These are phyloP conservation scores for Scaptomyza reducta DNA, from an alignment of 2,888 invertebrate genomes.

Conservation along the genomic window DNA sequence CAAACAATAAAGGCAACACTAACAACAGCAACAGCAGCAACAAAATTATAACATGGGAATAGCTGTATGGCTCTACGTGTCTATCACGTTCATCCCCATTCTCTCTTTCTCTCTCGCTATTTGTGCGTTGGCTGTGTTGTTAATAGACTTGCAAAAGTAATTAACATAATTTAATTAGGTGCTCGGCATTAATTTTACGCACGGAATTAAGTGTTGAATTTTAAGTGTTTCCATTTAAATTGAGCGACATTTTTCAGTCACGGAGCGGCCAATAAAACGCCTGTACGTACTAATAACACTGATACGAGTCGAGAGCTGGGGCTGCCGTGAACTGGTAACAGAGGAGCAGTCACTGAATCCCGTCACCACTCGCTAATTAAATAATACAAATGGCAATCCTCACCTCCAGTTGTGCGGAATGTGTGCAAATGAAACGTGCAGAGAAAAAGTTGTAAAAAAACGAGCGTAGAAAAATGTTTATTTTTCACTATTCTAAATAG, in stretches of 20 bases:
- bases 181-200: constrained; percentile 81
- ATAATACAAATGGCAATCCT: constrained; percentile 71
- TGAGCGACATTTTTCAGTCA: constrained; percentile 74
- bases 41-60: constrained; percentile 24
- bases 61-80: constrained; percentile 31
- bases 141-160: constrained; percentile 77
- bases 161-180: constrained; percentile 79
- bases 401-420: constrained; percentile 27
- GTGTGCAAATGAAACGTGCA: constrained; percentile 9
- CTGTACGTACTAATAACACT: constrained; percentile 54
- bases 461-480: constrained; percentile 3
- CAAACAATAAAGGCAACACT: constrained; percentile 14
- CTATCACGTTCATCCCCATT: constrained; percentile 9
- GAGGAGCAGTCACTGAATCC: constrained; percentile 27
- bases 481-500: constrained; percentile 4
- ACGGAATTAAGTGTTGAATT: constrained; percentile 80
- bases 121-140: constrained; percentile 47
- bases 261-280: constrained; percentile 60
- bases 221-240: constrained; percentile 79
- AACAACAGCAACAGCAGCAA: constrained; percentile 8
- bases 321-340: constrained; percentile 3
- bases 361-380: constrained; percentile 61
- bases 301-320: constrained; percentile 8
- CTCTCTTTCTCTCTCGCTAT: constrained; percentile 12
- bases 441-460: background rate